Conservation (phyloP, 2,888 invertebrate species). For the Smittia sp. region DNA sequence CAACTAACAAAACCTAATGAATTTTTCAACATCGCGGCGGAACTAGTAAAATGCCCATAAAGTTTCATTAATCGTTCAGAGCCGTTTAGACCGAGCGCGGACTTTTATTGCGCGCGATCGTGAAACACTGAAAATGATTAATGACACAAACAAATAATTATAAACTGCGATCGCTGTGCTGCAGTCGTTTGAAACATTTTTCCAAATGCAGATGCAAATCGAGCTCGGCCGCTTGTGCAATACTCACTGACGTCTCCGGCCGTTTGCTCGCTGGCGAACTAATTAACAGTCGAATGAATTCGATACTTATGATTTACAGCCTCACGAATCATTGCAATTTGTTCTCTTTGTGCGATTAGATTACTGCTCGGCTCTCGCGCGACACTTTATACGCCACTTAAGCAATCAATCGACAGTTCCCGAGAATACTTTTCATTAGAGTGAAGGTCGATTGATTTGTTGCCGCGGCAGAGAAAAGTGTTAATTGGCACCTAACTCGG, state of each 20-base stretch:
- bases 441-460: conserved; percentile 35
- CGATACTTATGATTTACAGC: conserved; percentile 2
- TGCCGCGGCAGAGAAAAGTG: conserved; percentile 12
- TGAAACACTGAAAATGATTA: neutral
- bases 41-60: neutral
- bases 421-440: neutral
- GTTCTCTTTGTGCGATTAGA: neutral
- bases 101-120: neutral
- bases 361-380: no score
- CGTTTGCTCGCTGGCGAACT: neutral
- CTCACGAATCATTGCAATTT: neutral
- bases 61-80: neutral
- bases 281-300: neutral
- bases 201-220: conserved; percentile 12
- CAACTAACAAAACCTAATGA: conserved; percentile 20
- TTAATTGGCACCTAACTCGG: conserved; percentile 12
- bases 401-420: neutral
- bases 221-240: neutral
- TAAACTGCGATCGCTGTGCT: neutral
- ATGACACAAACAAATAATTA: conserved; percentile 18
- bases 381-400: neutral
- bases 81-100: neutral
- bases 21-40: neutral
- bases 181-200: neutral
- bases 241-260: neutral